A percentile compares a stretch with the other conserved stretches of the same genome.
These are phyloP conservation scores for Malaclemys terrapin DNA, from an alignment of 2,113 vertebrate genomes.

Conservation along the genomic window DNA sequence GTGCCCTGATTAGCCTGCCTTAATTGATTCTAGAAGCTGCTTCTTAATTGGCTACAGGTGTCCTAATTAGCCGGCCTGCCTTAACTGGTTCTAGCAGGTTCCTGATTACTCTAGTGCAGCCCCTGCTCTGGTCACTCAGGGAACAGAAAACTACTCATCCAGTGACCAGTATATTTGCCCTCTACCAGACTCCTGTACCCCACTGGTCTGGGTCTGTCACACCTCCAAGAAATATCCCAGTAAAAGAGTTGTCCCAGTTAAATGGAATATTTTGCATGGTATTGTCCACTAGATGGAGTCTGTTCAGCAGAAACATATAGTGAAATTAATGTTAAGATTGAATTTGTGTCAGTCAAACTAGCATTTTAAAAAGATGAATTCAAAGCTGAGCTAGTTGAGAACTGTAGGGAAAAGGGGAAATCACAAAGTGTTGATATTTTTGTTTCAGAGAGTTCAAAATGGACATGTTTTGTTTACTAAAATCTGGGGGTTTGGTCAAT, in stretches of 20 bases:
- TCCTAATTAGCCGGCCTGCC: no score
- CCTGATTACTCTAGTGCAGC: no score
- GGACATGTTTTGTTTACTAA: not conserved
- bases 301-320: not conserved
- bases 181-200: no score
- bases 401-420: not conserved
- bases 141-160: no score
- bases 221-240: not conserved
- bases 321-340: not conserved
- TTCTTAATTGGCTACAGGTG: no score
- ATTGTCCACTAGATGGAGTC: not conserved
- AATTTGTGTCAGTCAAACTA: not conserved
- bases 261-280: not conserved
- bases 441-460: not conserved
- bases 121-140: no score
- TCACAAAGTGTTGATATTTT: not conserved
- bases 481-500: not conserved
- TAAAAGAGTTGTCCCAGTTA: not conserved
- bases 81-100: no score
- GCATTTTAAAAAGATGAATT: not conserved
- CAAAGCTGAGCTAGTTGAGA: not conserved
- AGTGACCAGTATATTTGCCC: no score
- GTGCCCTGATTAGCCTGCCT: no score
- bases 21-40: no score
- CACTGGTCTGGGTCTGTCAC: no score